phyloP scores from a whole-genome alignment of 1,140 invertebrate species.

The Linepithema humile region DNA sequence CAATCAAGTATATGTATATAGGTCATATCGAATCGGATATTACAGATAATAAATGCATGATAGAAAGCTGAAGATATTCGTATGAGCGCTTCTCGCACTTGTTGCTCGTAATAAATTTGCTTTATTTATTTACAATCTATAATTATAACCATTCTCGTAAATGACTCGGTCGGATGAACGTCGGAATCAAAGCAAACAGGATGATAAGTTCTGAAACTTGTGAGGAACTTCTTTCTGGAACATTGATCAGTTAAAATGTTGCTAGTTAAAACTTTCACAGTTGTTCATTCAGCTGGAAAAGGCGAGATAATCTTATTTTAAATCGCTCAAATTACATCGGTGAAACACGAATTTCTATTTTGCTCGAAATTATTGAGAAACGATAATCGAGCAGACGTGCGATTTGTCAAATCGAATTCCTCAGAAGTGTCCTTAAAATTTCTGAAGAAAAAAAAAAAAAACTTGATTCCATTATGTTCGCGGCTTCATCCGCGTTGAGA shows the following conservation, averaged over 20 bases:
- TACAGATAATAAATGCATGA: conserved; percentile 12
- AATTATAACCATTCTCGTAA: conserved; percentile 36
- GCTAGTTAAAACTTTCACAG: conserved; percentile 57
- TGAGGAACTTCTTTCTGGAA: conserved; percentile 50
- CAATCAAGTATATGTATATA: conserved; percentile 4
- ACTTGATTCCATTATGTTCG: not conserved
- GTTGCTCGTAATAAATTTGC: conserved; percentile 5
- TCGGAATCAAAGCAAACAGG: conserved; percentile 28
- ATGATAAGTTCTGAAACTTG: conserved; percentile 40
- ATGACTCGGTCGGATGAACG: conserved; percentile 8
- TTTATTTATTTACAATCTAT: conserved; percentile 24
- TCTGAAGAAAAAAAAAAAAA: too few relatives aligned
- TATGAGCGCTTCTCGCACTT: not conserved
- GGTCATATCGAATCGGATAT: not conserved
- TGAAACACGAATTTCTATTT: conserved; percentile 43
- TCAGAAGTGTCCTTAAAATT: not conserved
- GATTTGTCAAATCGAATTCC: conserved; percentile 7
- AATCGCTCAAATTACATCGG: conserved; percentile 25
- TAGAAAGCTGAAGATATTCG: conserved; percentile 39
- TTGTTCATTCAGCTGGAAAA: conserved; percentile 52
- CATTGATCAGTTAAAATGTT: conserved; percentile 27
- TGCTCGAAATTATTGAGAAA: conserved; percentile 1
- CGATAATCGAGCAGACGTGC: too few relatives aligned
- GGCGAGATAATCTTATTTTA: conserved; percentile 31
- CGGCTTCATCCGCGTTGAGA: not conserved